Evolutionary conservation across 2,797 vertebrate species (phyloP).

Genomic region (Salmo trutta): DNA sequence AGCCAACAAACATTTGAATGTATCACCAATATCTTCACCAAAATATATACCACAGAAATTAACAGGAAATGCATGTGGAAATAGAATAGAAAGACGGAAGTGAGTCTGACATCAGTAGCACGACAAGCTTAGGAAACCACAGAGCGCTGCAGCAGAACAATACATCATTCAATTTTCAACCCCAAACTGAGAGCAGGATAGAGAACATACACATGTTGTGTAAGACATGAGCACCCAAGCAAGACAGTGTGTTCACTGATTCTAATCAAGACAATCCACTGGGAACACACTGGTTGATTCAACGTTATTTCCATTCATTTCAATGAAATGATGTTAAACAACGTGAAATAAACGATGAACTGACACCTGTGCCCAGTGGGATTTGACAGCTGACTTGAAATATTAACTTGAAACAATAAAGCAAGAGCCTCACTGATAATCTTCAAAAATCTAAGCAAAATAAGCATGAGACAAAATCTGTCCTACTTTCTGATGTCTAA

Average conservation of each 20-base stretch:
- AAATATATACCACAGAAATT: not conserved
- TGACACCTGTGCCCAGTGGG: too few species aligned
- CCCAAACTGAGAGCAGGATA: not conserved
- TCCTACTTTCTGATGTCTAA: too few species aligned
- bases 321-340: too few species aligned
- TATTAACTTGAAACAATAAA: too few species aligned
- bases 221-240: not conserved
- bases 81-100: not conserved
- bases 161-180: not conserved
- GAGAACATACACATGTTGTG: not conserved
- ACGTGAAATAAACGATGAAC: too few species aligned
- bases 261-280: too few species aligned
- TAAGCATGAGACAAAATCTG: too few species aligned
- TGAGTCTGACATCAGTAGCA: not conserved
- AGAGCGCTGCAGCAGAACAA: not conserved
- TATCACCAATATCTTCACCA: not conserved
- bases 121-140: not conserved
- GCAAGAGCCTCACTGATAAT: too few species aligned
- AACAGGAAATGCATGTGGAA: not conserved
- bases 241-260: not conserved
- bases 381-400: too few species aligned
- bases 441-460: too few species aligned
- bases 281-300: too few species aligned
- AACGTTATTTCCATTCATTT: too few species aligned
- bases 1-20: not conserved